phyloP scores from a whole-genome alignment of 2,113 vertebrate genomes.

The Bos indicus region DNA sequence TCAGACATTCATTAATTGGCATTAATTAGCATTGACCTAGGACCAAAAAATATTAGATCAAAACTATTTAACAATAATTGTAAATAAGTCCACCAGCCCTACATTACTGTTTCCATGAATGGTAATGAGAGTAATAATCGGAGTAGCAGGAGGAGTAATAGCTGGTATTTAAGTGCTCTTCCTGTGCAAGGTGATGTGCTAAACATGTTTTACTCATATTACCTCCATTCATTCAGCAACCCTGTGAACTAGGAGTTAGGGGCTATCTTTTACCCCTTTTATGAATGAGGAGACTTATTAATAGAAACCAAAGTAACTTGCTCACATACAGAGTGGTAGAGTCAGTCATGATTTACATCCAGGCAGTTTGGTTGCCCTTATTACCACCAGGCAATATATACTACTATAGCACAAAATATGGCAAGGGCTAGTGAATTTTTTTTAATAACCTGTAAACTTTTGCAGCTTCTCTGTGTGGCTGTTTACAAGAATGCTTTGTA shows the following conservation, averaged over 20 bases:
- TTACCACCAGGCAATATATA: no score
- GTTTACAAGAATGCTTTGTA: neutral
- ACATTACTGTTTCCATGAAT: neutral
- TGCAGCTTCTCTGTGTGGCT: neutral
- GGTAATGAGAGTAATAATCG: neutral
- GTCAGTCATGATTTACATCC: neutral
- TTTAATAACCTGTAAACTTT: neutral
- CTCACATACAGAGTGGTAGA: neutral
- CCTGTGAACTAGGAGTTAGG: neutral
- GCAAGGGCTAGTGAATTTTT: neutral
- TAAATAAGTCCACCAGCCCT: neutral
- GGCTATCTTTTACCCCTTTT: neutral
- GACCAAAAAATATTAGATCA: neutral
- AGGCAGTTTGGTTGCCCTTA: neutral
- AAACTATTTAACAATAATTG: neutral
- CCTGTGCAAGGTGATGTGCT: neutral
- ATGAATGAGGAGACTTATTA: neutral
- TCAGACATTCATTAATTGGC: neutral
- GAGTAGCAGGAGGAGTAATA: neutral
- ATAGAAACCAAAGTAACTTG: neutral
- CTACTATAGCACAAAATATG: neutral
- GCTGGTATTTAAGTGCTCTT: neutral
- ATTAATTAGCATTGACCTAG: neutral
- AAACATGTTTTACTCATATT: neutral
- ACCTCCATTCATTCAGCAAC: neutral